Evolutionary conservation across 2,113 vertebrate genomes (phyloP).

Genomic region (Chionodraco myersi): DNA sequence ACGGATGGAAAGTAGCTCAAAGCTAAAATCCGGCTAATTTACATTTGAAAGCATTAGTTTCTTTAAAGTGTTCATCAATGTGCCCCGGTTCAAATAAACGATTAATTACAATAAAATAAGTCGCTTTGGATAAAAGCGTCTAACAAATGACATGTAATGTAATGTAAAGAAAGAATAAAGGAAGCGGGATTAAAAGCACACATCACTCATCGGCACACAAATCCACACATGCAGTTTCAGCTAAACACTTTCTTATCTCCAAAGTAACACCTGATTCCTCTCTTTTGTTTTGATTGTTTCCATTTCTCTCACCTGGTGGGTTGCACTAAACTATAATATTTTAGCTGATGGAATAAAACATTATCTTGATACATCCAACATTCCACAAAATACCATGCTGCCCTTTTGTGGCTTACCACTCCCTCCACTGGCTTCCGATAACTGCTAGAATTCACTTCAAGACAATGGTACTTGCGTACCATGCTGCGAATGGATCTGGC

Average conservation of each 20-base stretch:
- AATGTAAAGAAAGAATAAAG: slow-evolving; percentile 3
- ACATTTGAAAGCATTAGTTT: no score
- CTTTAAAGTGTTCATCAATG: no score
- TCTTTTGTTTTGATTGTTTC: slow-evolving; percentile 32
- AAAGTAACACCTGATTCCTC: slow-evolving; percentile 67
- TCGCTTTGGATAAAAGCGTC: no score
- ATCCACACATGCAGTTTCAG: slow-evolving; percentile 35
- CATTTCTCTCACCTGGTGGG: slow-evolving; percentile 44
- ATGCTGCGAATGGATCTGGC: no score
- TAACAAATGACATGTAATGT: no score
- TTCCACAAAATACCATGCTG: slow-evolving; percentile 46
- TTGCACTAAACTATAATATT: slow-evolving; percentile 39
- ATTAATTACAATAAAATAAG: no score
- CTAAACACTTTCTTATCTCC: slow-evolving; percentile 69
- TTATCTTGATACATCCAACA: slow-evolving; percentile 18
- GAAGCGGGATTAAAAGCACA: slow-evolving; percentile 11
- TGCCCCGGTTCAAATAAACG: no score
- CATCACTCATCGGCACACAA: slow-evolving; percentile 38
- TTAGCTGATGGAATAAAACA: slow-evolving; percentile 18
- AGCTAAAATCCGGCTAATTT: no score
- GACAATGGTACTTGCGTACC: no score
- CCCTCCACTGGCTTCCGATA: no score
- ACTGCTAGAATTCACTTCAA: no score
- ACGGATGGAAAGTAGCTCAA: no score
- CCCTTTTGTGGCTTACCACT: slow-evolving; percentile 9